Conservation (phyloP, 2,888 invertebrate species). For the Diplolepis rosae region DNA sequence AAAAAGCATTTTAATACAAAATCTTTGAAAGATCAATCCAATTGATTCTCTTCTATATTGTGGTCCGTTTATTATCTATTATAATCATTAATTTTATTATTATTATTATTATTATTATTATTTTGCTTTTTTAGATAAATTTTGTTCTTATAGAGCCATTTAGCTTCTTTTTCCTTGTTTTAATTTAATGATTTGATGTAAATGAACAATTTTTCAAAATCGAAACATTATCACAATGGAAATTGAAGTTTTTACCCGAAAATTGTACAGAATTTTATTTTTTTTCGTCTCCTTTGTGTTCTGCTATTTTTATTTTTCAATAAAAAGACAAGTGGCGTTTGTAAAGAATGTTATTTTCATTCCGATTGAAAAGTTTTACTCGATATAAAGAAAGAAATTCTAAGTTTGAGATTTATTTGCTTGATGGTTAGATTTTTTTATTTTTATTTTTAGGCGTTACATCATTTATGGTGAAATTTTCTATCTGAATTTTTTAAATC, state of each 20-base stretch:
- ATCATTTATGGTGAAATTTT: too few species aligned
- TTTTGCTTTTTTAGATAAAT: neutral
- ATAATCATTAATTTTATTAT: neutral
- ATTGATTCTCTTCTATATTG: constrained; percentile 25
- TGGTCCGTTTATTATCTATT: neutral
- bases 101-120: neutral
- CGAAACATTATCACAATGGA: neutral
- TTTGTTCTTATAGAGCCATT: neutral
- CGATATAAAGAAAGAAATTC: too few species aligned
- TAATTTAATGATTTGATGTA: neutral
- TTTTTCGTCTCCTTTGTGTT: neutral
- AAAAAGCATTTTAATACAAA: constrained; percentile 66
- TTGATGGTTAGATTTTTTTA: too few species aligned
- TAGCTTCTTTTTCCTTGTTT: neutral
- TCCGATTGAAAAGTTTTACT: too few species aligned
- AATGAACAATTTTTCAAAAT: neutral
- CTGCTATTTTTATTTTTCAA: neutral
- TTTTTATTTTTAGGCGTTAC: too few species aligned
- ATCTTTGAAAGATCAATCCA: constrained; percentile 50
- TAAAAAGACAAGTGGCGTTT: neutral
- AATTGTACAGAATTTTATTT: constrained; percentile 4
- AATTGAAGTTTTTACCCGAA: neutral
- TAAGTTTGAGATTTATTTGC: too few species aligned
- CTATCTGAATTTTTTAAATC: too few species aligned
- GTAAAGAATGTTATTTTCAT: neutral